phyloP scores from a whole-genome alignment of 1,140 invertebrate genomes.

The Vanessa tameamea region DNA sequence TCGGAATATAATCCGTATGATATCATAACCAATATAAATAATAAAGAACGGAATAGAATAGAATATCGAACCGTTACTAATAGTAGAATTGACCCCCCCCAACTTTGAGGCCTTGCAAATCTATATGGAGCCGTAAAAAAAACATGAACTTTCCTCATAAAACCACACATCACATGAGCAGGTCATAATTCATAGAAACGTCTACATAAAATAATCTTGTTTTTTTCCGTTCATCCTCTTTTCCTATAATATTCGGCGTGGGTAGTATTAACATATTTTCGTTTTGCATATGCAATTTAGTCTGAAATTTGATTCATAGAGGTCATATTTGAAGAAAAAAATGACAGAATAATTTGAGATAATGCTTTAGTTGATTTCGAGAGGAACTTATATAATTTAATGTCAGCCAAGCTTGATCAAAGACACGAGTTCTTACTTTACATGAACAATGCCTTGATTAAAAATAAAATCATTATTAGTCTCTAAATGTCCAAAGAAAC shows the following conservation, averaged over 20 bases:
- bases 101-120: not conserved
- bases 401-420: not conserved
- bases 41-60: too few relatives aligned
- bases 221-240: conserved; percentile 16
- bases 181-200: conserved; percentile 18
- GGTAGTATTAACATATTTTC: conserved; percentile 31
- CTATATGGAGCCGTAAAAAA: conserved; percentile 5
- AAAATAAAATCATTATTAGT: too few relatives aligned
- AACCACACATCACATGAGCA: conserved; percentile 1
- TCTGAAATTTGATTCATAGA: conserved; percentile 22
- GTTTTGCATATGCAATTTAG: conserved; percentile 34
- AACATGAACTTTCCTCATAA: conserved; percentile 6
- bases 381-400: not conserved
- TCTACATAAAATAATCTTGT: conserved; percentile 23
- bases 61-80: too few relatives aligned
- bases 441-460: too few relatives aligned
- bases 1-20: too few relatives aligned
- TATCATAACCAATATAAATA: too few relatives aligned
- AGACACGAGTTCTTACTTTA: too few relatives aligned
- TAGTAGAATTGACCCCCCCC: too few relatives aligned
- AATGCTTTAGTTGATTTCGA: not conserved
- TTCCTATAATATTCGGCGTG: conserved; percentile 10
- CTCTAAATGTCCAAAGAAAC: too few relatives aligned
- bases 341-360: not conserved
- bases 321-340: conserved; percentile 9